Percentiles rank a stretch among this genome's conserved stretches.
Evolutionary conservation across 2,113 vertebrate species (phyloP).

Genomic region (Megaceryle maxima): DNA sequence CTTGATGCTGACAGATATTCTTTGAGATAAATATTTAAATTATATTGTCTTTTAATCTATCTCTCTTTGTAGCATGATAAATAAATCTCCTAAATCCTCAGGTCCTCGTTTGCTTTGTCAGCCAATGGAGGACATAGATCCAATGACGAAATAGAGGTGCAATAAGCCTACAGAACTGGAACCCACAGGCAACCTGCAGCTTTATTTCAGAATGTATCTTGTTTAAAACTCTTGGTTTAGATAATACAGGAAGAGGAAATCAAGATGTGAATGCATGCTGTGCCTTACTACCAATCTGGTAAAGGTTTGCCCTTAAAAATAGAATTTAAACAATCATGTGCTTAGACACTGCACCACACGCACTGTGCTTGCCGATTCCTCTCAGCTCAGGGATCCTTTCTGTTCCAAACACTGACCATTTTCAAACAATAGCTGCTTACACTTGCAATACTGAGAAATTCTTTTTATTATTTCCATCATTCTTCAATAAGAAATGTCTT

Average conservation of each 20-base stretch:
- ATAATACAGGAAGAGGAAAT: background rate
- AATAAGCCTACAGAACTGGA: background rate
- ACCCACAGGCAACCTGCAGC: background rate
- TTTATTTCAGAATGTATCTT: background rate
- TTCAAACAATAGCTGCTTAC: background rate
- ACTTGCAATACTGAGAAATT: background rate
- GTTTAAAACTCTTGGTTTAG: background rate
- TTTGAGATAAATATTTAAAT: background rate
- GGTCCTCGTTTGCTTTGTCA: background rate
- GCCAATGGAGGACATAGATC: background rate
- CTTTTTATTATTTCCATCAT: background rate
- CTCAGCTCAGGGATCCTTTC: background rate
- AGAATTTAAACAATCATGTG: fast-evolving
- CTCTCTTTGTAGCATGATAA: background rate
- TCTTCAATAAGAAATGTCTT: background rate
- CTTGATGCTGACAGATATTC: background rate
- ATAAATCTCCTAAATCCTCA: background rate
- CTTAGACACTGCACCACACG: background rate
- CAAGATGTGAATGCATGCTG: background rate
- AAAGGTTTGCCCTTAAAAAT: background rate
- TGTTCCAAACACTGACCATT: background rate
- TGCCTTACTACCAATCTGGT: background rate
- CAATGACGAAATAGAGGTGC: background rate
- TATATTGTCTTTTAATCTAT: background rate
- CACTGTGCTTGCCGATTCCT: background rate